Evolutionary conservation across 2,113 vertebrate species (phyloP).

Genomic region (Phalacrocorax aristotelis): DNA sequence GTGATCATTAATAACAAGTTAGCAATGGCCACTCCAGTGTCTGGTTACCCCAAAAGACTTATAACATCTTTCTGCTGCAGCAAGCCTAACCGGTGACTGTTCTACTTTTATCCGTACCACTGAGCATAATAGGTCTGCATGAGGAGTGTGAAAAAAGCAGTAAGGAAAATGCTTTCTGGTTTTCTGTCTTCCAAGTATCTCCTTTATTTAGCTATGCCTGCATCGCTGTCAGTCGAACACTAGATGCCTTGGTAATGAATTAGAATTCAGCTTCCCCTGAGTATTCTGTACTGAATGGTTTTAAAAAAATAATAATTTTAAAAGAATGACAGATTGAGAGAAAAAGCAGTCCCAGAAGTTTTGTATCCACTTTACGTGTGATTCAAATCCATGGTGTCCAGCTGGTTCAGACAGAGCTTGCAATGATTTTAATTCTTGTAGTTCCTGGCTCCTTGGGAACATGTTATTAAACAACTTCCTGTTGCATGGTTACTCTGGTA

Average conservation of each 20-base stretch:
- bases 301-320: background rate
- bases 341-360: constrained; percentile 39
- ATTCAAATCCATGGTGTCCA: constrained; percentile 3
- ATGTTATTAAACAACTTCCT: background rate
- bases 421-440: background rate
- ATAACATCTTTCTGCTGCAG: background rate
- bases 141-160: background rate
- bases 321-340: constrained; percentile 34
- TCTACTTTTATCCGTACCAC: background rate
- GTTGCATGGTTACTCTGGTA: background rate
- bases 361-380: background rate
- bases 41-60: background rate
- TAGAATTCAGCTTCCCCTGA: constrained; percentile 17
- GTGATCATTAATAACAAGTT: background rate
- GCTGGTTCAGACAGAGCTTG: constrained; percentile 1
- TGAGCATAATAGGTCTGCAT: background rate
- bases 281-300: background rate
- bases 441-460: background rate
- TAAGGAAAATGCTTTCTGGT: background rate
- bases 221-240: background rate
- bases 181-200: background rate
- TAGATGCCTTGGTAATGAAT: constrained; percentile 7
- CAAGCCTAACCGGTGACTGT: background rate
- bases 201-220: background rate
- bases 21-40: background rate